phyloP scores from a whole-genome alignment of 2,797 vertebrate species.

The Cynodonichthys magdalenae region DNA sequence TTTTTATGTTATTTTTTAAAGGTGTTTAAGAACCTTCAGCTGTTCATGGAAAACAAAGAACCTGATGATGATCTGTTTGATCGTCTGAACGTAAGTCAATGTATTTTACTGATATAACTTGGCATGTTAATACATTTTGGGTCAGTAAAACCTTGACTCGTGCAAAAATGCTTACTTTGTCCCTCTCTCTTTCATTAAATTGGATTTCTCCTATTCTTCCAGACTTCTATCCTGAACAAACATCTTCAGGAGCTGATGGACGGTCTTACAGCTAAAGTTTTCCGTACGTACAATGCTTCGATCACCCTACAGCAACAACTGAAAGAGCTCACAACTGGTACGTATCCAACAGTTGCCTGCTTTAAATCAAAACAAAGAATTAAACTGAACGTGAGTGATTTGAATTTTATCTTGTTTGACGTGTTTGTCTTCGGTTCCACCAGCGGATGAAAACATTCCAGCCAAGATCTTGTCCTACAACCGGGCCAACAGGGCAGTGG shows the following conservation, averaged over 20 bases:
- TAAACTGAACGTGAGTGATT: neutral
- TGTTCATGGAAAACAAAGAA: slow-evolving; percentile 99
- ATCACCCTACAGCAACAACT: slow-evolving; percentile 96
- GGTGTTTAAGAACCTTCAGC: slow-evolving; percentile 98
- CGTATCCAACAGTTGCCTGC: neutral
- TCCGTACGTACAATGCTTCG: slow-evolving; percentile 97
- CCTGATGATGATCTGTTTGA: slow-evolving; percentile 98
- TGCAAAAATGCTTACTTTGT: too few relatives aligned
- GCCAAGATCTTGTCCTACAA: slow-evolving; percentile 98
- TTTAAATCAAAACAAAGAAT: neutral
- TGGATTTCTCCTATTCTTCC: slow-evolving; percentile 1
- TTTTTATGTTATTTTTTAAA: slow-evolving; percentile 47
- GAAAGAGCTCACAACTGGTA: slow-evolving; percentile 87
- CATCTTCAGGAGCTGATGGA: slow-evolving; percentile 99
- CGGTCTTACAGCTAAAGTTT: slow-evolving; percentile 95
- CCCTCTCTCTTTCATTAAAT: neutral
- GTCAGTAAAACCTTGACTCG: too few relatives aligned
- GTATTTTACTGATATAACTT: neutral
- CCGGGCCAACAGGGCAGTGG: slow-evolving; percentile 96
- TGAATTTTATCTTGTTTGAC: neutral
- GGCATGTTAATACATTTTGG: too few relatives aligned
- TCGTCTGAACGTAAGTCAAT: slow-evolving; percentile 90
- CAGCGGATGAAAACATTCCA: slow-evolving; percentile 92
- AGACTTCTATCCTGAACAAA: slow-evolving; percentile 98
- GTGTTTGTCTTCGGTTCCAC: slow-evolving; percentile 1